Evolutionary conservation across 1,140 invertebrate genomes (phyloP), one percentile per base, ranked within the genome.

Genomic region (Anastrepha obliqua): DNA sequence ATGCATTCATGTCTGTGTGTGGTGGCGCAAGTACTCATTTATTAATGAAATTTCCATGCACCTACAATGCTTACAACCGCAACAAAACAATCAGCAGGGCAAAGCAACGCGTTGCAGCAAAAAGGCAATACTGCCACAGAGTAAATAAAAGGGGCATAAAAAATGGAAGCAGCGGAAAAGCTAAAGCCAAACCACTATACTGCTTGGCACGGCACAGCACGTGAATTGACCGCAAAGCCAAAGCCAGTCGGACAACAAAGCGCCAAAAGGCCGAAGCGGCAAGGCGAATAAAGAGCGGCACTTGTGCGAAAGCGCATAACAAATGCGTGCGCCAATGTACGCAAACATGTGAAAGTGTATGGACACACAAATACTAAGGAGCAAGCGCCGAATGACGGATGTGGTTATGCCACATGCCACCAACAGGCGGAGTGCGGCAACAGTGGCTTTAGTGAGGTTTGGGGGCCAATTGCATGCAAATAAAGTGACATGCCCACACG

Each of bases 141-240:
- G 70, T 67, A 67, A 67, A 67, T 67, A 67, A 67, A 42, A 67
- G 70, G 44, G 39, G 67, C 17, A 20, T 74, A 11, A 8, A 13
- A 47, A 74, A 20, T 47, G 67, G 67, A 13, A 2, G 67, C 17
- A 64, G 17, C 11, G 17, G 17, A n/a, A 64, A 64, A 64, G 11
- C 17, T n/a, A 47, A 47, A 74, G 70, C 44, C 4, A 15, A n/a
- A 64, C 11, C 60, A n/a, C 60, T n/a, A n/a, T 15, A 64, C 60
- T 17, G 29, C 29, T 29, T 29, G 4, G 60, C 60, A 64, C 55
- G 13, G 13, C 55, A 0, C 55, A 58, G 65, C 65, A 67, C 39
- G 44, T 44, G 70, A 74, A 74, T 42, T n/a, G 70, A 74, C 70
- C 70, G 70, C 70, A 74, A 74, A 47, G 70, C 70, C 70, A 51